Base-by-base conservation (phyloP, 1,140 invertebrate species). In the Ceratosolen fusciceps region DNA sequence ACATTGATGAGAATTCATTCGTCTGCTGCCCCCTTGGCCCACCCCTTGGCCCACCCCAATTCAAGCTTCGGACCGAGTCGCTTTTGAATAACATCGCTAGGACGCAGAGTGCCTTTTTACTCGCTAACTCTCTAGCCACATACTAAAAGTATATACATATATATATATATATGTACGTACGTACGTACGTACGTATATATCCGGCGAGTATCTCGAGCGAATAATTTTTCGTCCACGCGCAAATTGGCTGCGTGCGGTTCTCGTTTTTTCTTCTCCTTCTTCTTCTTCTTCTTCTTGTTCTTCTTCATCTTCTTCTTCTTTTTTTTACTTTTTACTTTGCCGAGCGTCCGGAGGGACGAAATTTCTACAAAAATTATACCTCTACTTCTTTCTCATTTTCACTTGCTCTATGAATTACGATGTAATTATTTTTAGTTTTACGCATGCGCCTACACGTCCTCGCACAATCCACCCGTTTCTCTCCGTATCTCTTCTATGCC, bases 371-470 rank as follows among this genome's bases (percentile, higher is more conserved):
- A 71, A 77, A 67, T 68, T 80, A 58, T 80, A 77, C 47, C 76
- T 74, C 65, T 58, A 72, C 67, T 77, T 82, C 67, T 79, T 80
- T 82, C 72, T 77, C 73, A 74, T 77, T 67, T 76, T 76, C 71
- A 74, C 49, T 74, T 37, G 54, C 29, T 37, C 12, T 12, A 49
- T 21, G 43, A 79, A 71, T 74, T 75, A 80, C 73, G 8, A 2
- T 8, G 58, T 80, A 79, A 79, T 79, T 79, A 74, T 58, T 72
- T 77, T 43, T 24, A 70, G 75, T 60, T 29, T 2, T 16, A 24
- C 29, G n/a, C 8, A 9, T 70, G 5, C 58, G 24, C 10, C 10
- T 29, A 14, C 29, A 31, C 29, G 16, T 21, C 21, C 10, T 52
- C 68, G 21, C 1, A 7, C n/a, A 60, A 60, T 7, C 9, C 39